Evolutionary conservation across 2,888 invertebrate species (phyloP).

Genomic region (Schrankia costaestrigalis): DNA sequence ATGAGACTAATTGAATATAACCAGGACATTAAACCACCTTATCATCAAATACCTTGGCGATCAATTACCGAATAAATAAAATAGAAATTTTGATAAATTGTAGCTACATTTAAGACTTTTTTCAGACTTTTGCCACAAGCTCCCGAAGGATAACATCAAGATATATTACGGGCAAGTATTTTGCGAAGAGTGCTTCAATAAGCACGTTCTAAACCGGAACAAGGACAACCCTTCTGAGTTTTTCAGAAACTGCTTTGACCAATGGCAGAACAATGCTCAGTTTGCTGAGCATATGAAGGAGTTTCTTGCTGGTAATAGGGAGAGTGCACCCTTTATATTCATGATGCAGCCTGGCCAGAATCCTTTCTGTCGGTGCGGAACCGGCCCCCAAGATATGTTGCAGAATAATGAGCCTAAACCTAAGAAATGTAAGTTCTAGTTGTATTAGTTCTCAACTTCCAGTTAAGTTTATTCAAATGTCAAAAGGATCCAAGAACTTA

Average conservation of each 20-base stretch:
- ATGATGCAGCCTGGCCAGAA: conserved; percentile 61
- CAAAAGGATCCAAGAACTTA: too few species aligned
- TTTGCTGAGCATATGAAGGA: conserved; percentile 60
- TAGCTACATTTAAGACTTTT: conserved; percentile 5
- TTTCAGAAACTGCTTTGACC: conserved; percentile 65
- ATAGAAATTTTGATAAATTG: not conserved
- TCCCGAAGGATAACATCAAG: conserved; percentile 57
- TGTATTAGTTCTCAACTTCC: too few species aligned
- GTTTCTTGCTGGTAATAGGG: conserved; percentile 54
- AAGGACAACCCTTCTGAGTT: conserved; percentile 66
- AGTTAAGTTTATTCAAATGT: too few species aligned
- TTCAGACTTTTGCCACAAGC: conserved; percentile 59
- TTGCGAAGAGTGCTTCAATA: conserved; percentile 68
- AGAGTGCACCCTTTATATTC: conserved; percentile 55
- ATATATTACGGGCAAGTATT: conserved; percentile 74
- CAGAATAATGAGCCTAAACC: conserved; percentile 57
- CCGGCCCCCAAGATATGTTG: conserved; percentile 51
- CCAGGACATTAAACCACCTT: too few species aligned
- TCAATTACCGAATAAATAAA: not conserved
- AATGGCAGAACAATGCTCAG: conserved; percentile 63
- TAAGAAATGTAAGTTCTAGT: conserved; percentile 64
- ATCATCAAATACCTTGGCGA: not conserved
- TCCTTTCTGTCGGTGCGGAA: conserved; percentile 56
- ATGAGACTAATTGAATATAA: too few species aligned
- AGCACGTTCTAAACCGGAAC: conserved; percentile 53